Evolutionary conservation across 2,797 vertebrate species (phyloP).

Genomic region (Girardinus metallicus): DNA sequence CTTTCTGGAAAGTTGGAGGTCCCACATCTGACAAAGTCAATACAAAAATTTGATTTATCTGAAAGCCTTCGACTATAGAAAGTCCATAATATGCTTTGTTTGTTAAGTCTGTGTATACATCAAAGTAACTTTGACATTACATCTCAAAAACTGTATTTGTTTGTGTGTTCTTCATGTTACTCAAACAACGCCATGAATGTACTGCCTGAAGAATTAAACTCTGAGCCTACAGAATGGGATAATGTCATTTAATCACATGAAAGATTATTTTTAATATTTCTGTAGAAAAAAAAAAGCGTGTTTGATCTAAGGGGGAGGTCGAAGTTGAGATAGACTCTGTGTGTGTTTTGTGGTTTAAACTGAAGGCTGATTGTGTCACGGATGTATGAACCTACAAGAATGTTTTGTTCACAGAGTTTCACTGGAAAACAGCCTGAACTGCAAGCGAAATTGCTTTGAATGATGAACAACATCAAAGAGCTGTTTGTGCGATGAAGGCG

Average conservation of each 20-base stretch:
- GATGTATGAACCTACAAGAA: conserved; percentile 14
- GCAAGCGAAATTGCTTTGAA: conserved; percentile 6
- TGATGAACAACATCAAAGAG: conserved; percentile 1
- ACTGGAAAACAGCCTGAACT: conserved; percentile 26
- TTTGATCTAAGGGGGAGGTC: neutral
- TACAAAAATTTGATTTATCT: neutral
- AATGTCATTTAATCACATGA: neutral
- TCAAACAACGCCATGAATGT: neutral
- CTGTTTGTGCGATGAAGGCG: conserved; percentile 25
- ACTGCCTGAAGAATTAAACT: neutral
- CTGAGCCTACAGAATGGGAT: neutral
- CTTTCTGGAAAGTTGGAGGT: no score
- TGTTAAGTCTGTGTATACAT: neutral
- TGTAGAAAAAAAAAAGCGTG: neutral
- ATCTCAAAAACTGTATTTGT: no score
- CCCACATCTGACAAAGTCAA: no score
- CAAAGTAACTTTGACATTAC: no score
- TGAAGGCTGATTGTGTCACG: conserved; percentile 48
- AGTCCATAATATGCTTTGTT: neutral
- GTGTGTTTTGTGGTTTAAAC: conserved; percentile 40
- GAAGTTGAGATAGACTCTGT: conserved; percentile 31
- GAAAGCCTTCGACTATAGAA: neutral
- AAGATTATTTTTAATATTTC: neutral
- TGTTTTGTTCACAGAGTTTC: conserved; percentile 41
- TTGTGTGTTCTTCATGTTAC: neutral